Conservation (phyloP, 2,797 vertebrate species). For the Bradypus variegatus region DNA sequence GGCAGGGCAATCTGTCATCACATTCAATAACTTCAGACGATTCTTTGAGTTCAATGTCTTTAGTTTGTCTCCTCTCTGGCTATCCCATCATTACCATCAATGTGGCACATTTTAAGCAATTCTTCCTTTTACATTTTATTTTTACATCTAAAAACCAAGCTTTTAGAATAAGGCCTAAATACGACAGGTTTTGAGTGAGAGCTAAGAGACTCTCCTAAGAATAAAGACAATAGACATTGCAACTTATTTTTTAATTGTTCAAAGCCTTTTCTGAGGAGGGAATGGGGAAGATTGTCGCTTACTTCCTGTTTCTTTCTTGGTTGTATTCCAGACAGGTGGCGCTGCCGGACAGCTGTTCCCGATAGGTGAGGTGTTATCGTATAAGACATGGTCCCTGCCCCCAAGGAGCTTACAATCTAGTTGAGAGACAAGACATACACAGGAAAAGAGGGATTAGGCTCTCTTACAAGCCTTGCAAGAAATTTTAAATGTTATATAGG, state of each 20-base stretch:
- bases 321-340: constrained; percentile 28
- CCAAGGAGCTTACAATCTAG: constrained; percentile 42
- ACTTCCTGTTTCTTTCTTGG: constrained; percentile 40
- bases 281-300: not conserved
- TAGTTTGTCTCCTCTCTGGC: not conserved
- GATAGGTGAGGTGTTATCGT: not conserved
- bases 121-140: not conserved
- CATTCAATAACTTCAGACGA: not conserved
- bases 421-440: constrained; percentile 40
- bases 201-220: not conserved
- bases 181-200: not conserved
- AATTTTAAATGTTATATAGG: not conserved
- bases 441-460: constrained; percentile 11
- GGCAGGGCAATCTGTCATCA: not conserved
- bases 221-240: constrained; percentile 7
- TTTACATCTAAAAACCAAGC: constrained; percentile 18
- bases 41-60: not conserved
- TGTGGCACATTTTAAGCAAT: not conserved
- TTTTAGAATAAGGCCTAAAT: constrained; percentile 16
- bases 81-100: not conserved
- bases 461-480: constrained; percentile 28
- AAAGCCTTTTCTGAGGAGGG: not conserved
- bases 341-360: constrained; percentile 29
- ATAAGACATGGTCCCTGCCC: constrained; percentile 41
- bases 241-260: constrained; percentile 16